These are phyloP conservation scores for Pelecanus crispus DNA, from an alignment of 2,113 vertebrate genomes.

Conservation along the genomic window DNA sequence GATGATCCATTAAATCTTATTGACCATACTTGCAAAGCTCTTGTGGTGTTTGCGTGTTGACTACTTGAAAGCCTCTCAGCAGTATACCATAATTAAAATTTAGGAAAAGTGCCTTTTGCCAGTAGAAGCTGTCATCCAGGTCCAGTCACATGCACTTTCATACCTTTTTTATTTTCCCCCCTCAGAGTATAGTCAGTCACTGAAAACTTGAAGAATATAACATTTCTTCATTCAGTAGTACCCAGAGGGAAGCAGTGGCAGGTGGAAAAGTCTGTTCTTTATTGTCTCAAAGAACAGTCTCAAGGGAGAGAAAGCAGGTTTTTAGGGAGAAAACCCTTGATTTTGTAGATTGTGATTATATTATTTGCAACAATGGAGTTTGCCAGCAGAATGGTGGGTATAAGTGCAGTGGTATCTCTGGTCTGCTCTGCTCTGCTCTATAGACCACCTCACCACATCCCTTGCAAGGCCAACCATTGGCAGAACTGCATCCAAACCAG, in stretches of 20 bases:
- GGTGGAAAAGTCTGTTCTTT: not conserved
- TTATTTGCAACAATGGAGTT: not conserved
- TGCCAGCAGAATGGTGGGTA: not conserved
- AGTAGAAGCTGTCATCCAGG: not conserved
- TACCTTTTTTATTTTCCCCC: not conserved
- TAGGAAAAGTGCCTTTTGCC: not conserved
- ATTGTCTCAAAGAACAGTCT: not conserved
- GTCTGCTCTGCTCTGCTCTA: not conserved
- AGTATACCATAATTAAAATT: not conserved
- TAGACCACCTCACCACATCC: too few relatives aligned
- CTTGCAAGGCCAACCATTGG: not conserved
- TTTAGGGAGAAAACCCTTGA: not conserved
- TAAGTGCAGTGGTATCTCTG: not conserved
- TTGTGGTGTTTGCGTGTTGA: not conserved
- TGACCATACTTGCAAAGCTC: not conserved
- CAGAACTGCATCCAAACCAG: not conserved
- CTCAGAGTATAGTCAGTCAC: not conserved
- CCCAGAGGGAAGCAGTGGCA: not conserved
- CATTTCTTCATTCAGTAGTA: not conserved
- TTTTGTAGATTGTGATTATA: not conserved
- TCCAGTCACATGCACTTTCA: not conserved
- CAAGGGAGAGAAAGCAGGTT: not conserved
- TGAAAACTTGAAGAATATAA: not conserved
- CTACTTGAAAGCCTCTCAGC: not conserved
- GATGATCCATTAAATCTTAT: not conserved